These are phyloP conservation scores for Coremacera marginata DNA, from an alignment of 2,888 invertebrate species.

Conservation along the genomic window DNA sequence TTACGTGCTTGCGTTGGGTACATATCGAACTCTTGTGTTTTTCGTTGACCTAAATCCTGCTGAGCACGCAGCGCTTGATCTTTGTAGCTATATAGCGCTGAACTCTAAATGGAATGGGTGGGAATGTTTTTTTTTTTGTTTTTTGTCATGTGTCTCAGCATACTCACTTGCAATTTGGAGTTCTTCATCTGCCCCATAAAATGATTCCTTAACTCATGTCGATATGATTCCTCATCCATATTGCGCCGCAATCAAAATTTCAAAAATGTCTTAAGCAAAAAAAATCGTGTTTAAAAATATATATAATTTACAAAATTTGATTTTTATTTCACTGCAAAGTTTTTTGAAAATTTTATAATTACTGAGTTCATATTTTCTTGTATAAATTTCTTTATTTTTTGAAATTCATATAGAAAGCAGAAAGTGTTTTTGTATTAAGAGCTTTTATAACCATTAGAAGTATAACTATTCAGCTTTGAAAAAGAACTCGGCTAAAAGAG, in stretches of 20 bases:
- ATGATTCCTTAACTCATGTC: constrained; percentile 42
- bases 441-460: too few relatives aligned
- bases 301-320: constrained; percentile 34
- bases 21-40: neutral
- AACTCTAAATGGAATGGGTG: neutral
- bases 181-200: constrained; percentile 41
- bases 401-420: neutral
- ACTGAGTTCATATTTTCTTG: neutral
- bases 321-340: constrained; percentile 35
- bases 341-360: constrained; percentile 26
- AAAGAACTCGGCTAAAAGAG: too few relatives aligned
- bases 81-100: constrained; percentile 32
- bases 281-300: constrained; percentile 31
- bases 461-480: too few relatives aligned
- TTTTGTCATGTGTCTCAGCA: neutral
- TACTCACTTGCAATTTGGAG: constrained; percentile 44
- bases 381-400: neutral
- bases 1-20: neutral
- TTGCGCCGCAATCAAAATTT: constrained; percentile 21
- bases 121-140: neutral
- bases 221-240: constrained; percentile 40
- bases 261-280: constrained; percentile 35
- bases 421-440: constrained; percentile 7
- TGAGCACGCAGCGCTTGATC: constrained; percentile 31
- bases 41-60: constrained; percentile 13